Base-by-base conservation (phyloP, 2,888 invertebrate genomes). In the Lagria hirta region DNA sequence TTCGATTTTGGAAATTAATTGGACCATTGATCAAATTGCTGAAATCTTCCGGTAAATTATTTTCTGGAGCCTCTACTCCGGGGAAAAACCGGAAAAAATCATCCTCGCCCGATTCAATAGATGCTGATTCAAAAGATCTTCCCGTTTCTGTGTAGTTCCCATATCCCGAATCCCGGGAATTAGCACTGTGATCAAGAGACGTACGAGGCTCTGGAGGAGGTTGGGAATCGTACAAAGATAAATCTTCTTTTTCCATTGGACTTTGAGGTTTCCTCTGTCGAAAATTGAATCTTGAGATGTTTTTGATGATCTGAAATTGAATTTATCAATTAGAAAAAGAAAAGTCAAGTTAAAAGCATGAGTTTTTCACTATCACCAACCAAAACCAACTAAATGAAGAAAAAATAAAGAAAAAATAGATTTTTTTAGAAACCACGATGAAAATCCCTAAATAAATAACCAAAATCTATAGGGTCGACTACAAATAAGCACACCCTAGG, bases 61-160 rank as follows among this genome's bases (percentile, higher is more conserved):
- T 75, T 23, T 74, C 73, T 21, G 79, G 61, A 17, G 75, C 61
- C 35, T 82, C 82, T 60, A 80, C 71, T 56, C 81, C 81, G 34
- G 79, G 75, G 41, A 83, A 71, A 30, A 83, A 82, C 62, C 83
- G 82, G 62, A 80, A 72, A 58, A 81, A 83, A 29, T 80, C 83
- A 54, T 83, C 83, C 63, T 83, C 82, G 61, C 76, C 75, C 11
- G 80, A 80, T 43, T 78, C 78, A 65, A 73, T 71, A 16, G 80
- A 81, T 17, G 75, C 75, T 1, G 75, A 73, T 3, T 77, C 78
- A 11, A 79, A 68, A 48, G 55, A 63, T 41, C 52, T 58, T n/a
- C n/a, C n/a, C n/a, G n/a, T n/a, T n/a, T n/a, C n/a, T n/a, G n/a
- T n/a, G n/a, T n/a, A n/a, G n/a, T n/a, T n/a, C n/a, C n/a, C n/a